Percentiles rank a stretch among this genome's conserved stretches.
These are phyloP conservation scores for Lasioglossum baleicum DNA, from an alignment of 1,140 invertebrate species.

Conservation along the genomic window DNA sequence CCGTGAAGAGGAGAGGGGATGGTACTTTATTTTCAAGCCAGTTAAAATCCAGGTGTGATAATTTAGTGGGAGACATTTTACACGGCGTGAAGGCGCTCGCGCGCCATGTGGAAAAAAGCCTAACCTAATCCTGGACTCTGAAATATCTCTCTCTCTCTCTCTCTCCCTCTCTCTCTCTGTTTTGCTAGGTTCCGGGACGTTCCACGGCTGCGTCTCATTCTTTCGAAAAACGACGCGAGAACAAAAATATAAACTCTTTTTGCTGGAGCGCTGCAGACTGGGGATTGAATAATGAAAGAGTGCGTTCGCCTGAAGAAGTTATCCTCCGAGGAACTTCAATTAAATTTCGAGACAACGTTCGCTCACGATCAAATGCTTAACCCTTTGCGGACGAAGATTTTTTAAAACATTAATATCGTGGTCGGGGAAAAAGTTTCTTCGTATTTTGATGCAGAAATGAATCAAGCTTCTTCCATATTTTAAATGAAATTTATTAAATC, in stretches of 20 bases:
- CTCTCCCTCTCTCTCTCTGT: slow-evolving; percentile 18
- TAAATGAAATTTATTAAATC: too few relatives aligned
- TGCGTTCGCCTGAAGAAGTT: background rate
- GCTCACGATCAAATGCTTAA: too few relatives aligned
- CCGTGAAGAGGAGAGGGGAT: background rate
- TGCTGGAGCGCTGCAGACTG: too few relatives aligned
- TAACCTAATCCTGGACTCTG: slow-evolving; percentile 65
- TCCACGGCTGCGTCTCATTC: background rate
- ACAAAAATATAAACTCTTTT: background rate
- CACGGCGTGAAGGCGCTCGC: slow-evolving; percentile 7
- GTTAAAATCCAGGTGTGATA: slow-evolving; percentile 62
- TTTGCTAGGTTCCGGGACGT: slow-evolving; percentile 50
- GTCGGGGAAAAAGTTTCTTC: too few relatives aligned
- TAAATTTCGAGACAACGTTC: too few relatives aligned
- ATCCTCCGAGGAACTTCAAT: too few relatives aligned
- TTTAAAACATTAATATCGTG: too few relatives aligned
- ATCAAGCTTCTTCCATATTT: too few relatives aligned
- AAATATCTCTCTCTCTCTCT: slow-evolving; percentile 58
- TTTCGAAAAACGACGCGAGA: background rate
- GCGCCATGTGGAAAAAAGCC: slow-evolving; percentile 7
- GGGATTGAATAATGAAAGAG: background rate
- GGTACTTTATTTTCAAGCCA: slow-evolving; percentile 51
- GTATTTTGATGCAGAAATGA: too few relatives aligned
- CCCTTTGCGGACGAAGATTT: too few relatives aligned
- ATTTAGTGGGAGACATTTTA: slow-evolving; percentile 40